These are phyloP conservation scores for Prenolepis imparis DNA, from an alignment of 2,888 invertebrate genomes.

Conservation along the genomic window DNA sequence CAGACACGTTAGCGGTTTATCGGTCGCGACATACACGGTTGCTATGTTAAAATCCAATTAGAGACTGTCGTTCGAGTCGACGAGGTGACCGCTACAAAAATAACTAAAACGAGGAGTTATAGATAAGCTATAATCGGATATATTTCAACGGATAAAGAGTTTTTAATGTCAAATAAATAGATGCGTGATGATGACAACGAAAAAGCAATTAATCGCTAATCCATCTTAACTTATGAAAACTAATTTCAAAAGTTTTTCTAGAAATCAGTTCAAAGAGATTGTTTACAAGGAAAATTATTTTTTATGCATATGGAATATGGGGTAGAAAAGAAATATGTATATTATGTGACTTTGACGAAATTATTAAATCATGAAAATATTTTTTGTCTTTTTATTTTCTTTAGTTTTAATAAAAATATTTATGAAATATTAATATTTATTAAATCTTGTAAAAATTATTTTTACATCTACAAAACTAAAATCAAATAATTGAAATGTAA, in stretches of 20 bases:
- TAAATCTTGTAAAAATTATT: not conserved
- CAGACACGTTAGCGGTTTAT: slow-evolving; percentile 36
- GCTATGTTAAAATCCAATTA: slow-evolving; percentile 53
- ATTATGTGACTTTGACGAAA: not conserved
- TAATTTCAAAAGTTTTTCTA: slow-evolving; percentile 29
- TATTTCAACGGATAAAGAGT: slow-evolving; percentile 47
- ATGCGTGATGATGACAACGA: slow-evolving; percentile 29
- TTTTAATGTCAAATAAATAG: slow-evolving; percentile 52
- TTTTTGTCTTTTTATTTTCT: not conserved
- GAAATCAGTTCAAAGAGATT: not conserved
- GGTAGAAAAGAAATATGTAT: not conserved
- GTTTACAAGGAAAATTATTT: slow-evolving; percentile 5
- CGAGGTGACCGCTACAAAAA: slow-evolving; percentile 20
- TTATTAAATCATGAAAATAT: not conserved
- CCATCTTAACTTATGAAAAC: slow-evolving; percentile 41
- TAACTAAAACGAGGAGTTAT: slow-evolving; percentile 41
- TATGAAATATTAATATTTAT: not conserved
- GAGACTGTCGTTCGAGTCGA: slow-evolving; percentile 28
- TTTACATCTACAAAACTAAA: not conserved
- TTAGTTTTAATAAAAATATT: not conserved
- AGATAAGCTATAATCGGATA: slow-evolving; percentile 47
- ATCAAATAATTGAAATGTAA: not conserved
- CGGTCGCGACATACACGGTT: slow-evolving; percentile 3
- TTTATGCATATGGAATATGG: not conserved
- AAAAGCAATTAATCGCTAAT: slow-evolving; percentile 52